These are phyloP conservation scores for Henricia sp. DNA, from an alignment of 53 echinoderm and acorn worm genomes.

Conservation along the genomic window DNA sequence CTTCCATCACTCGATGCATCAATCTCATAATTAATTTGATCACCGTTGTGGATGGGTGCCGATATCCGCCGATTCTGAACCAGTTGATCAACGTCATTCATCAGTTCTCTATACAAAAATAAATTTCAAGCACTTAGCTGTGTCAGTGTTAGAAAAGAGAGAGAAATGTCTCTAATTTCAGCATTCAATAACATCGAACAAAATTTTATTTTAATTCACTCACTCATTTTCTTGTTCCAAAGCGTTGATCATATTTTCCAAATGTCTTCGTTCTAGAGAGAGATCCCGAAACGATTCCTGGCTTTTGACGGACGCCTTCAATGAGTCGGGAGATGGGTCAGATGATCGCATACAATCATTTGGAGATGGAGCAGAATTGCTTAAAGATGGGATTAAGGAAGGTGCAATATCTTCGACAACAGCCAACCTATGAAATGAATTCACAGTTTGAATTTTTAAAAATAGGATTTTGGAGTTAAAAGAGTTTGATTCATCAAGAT, in stretches of 20 bases:
- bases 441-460: too few relatives aligned
- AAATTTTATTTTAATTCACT: too few relatives aligned
- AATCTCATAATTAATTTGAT: background rate
- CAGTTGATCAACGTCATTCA: slow-evolving; percentile 50
- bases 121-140: background rate
- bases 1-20: background rate
- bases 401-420: slow-evolving; percentile 75
- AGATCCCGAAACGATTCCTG: slow-evolving; percentile 21
- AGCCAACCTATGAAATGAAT: too few relatives aligned
- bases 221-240: slow-evolving; percentile 89
- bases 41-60: slow-evolving; percentile 11
- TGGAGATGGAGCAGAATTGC: background rate
- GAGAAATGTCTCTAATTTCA: background rate
- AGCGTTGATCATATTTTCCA: slow-evolving; percentile 74
- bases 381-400: background rate
- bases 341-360: slow-evolving; percentile 2
- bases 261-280: slow-evolving; percentile 43
- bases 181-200: too few relatives aligned
- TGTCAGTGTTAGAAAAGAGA: background rate
- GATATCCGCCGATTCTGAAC: background rate
- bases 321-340: slow-evolving; percentile 21
- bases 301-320: slow-evolving; percentile 1
- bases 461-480: too few relatives aligned
- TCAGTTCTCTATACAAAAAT: slow-evolving; percentile 32
- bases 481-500: too few relatives aligned